Evolutionary conservation across 2,113 vertebrate genomes (phyloP).

Genomic region (Aegotheles bennettii): DNA sequence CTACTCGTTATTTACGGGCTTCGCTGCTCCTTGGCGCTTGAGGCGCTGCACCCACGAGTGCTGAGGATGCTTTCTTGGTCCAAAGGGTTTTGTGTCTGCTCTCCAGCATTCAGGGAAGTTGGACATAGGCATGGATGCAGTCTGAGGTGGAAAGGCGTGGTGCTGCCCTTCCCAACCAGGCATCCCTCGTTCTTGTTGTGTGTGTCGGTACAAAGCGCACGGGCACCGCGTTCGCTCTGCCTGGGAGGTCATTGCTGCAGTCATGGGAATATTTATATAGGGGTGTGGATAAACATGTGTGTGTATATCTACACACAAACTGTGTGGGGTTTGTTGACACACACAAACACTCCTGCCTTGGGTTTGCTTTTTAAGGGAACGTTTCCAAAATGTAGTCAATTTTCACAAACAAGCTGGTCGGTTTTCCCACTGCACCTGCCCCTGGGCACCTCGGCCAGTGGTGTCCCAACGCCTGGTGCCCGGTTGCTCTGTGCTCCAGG

Average conservation of each 20-base stretch:
- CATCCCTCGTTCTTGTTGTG: neutral
- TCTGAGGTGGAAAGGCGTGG: fast-evolving
- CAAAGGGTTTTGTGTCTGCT: neutral
- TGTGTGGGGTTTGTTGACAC: neutral
- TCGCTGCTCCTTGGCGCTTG: no score
- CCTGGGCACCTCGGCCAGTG: neutral
- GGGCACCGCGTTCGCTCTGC: fast-evolving
- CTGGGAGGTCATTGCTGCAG: neutral
- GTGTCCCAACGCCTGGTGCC: neutral
- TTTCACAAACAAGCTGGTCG: fast-evolving
- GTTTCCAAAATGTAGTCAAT: neutral
- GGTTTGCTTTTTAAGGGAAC: neutral
- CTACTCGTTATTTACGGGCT: neutral
- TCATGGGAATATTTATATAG: neutral
- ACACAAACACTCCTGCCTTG: neutral
- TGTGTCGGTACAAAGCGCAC: neutral
- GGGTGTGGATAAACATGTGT: neutral
- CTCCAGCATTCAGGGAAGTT: fast-evolving
- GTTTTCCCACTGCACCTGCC: neutral
- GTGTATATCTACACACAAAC: neutral
- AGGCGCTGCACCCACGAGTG: no score
- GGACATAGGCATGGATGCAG: neutral
- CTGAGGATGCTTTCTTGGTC: neutral
- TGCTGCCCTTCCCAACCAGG: neutral
- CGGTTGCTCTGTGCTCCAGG: neutral